These are phyloP conservation scores for Odobenus rosmarus DNA, from an alignment of 2,113 vertebrate genomes.

Conservation along the genomic window DNA sequence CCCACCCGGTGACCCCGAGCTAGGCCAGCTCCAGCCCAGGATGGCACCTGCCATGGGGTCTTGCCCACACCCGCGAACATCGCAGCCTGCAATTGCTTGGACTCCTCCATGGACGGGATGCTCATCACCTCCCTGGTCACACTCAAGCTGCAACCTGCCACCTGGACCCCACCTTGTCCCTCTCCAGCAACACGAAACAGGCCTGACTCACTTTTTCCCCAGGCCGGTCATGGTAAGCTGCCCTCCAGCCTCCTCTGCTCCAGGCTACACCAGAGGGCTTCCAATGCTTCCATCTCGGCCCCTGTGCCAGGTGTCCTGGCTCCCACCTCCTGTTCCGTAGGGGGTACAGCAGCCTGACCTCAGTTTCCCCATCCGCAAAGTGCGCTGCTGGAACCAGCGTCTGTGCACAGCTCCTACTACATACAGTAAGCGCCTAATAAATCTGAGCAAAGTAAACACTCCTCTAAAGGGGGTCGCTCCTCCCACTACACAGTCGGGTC, in stretches of 20 bases:
- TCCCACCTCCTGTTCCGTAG: neutral
- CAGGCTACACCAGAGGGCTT: neutral
- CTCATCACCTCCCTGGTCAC: neutral
- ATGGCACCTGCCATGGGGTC: rapidly evolving
- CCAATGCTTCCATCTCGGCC: rapidly evolving
- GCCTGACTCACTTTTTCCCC: neutral
- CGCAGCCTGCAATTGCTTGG: neutral
- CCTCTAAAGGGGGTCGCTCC: neutral
- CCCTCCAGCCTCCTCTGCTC: neutral
- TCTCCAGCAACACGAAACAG: neutral
- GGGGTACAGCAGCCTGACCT: no score
- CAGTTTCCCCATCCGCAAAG: neutral
- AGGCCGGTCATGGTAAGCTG: neutral
- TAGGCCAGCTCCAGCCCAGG: neutral
- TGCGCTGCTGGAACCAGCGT: no score
- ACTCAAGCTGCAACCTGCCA: no score
- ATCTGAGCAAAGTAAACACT: rapidly evolving
- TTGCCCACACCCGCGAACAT: rapidly evolving
- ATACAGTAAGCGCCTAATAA: neutral
- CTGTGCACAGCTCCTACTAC: neutral
- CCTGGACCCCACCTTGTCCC: neutral
- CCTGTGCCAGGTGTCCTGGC: no score
- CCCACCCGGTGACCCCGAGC: no score
- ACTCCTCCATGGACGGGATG: rapidly evolving
- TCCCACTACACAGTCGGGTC: rapidly evolving